Evolutionary conservation across 1,140 invertebrate species (phyloP).

Genomic region (Megalopta genalis): DNA sequence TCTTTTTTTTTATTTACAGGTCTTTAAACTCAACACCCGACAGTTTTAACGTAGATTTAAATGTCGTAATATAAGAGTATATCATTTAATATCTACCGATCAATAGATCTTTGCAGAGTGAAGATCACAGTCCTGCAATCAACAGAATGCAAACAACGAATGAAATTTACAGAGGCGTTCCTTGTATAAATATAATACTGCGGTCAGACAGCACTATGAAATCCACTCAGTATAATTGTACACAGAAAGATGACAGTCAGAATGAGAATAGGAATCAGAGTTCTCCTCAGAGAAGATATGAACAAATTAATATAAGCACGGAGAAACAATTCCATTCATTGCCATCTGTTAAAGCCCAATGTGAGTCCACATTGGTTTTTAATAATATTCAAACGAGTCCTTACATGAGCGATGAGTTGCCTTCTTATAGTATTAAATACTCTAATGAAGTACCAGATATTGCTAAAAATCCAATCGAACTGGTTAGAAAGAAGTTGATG

Average conservation of each 20-base stretch:
- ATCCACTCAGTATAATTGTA: not conserved
- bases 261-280: not conserved
- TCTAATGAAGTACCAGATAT: not conserved
- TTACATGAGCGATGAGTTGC: not conserved
- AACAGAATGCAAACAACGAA: not conserved
- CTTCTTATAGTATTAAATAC: not conserved
- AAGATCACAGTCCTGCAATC: not conserved
- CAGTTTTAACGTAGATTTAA: conserved; percentile 76
- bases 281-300: not conserved
- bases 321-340: not conserved
- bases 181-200: conserved; percentile 39
- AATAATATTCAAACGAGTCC: not conserved
- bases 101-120: conserved; percentile 45
- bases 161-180: not conserved
- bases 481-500: not conserved
- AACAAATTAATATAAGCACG: not conserved
- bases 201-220: conserved; percentile 10
- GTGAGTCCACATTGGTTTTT: not conserved
- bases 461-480: not conserved
- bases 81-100: conserved; percentile 38
- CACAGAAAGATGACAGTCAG: not conserved
- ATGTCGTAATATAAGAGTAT: conserved; percentile 71
- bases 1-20: conserved; percentile 69
- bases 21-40: conserved; percentile 76
- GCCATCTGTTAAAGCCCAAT: no score